Base-by-base conservation (phyloP, 2,888 invertebrate genomes). In the Heteropelma amictum region DNA sequence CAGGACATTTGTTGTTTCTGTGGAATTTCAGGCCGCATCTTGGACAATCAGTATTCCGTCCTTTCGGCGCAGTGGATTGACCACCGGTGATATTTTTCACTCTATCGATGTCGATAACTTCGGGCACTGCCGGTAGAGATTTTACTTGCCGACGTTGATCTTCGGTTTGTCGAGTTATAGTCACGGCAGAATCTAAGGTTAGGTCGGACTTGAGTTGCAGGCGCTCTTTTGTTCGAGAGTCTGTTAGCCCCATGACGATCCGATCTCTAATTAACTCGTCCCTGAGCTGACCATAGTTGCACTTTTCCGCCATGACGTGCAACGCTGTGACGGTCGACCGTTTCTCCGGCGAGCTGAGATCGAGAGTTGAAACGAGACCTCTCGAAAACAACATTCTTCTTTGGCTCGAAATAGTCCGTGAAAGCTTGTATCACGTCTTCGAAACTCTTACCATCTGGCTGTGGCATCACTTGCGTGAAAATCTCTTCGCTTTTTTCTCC, bases 1-100 rank as follows among this genome's bases (percentile, higher is more conserved):
- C 77, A 7, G 79, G 77, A 60, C 79, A 79, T 28, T 72, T 53
- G 19, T 51, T 40, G 23, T 61, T 35, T 61, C 33, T 33, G 21
- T 47, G 61, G 12, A 61, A 47, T 10, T 17, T 53, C 28, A 40
- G 40, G 6, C 64, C 64, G 10, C 64, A 64, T 53, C 42, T 35
- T 7, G 26, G 19, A 10, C 64, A 64, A 6, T 42, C 53, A 4
- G 51, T 40, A 19, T 38, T 53, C 2, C 19, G 38, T 6, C 30
- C 14, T 35, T 26, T 35, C 26, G 47, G 1, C 33, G 51, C n/a
- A 12, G 47, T 6, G 12, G n/a, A 1, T 23, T 64, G 28, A 14
- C 54, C 54, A 0, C 45, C 21, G n/a, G 54, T 14, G 23, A 17
- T 1, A 38, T 21, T 42, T 23, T 23, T 40, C 8, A 54, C 33